Percentiles rank a stretch among this genome's conserved stretches.
phyloP scores from a whole-genome alignment of 2,113 vertebrate genomes.

The Tonatia bakeri region DNA sequence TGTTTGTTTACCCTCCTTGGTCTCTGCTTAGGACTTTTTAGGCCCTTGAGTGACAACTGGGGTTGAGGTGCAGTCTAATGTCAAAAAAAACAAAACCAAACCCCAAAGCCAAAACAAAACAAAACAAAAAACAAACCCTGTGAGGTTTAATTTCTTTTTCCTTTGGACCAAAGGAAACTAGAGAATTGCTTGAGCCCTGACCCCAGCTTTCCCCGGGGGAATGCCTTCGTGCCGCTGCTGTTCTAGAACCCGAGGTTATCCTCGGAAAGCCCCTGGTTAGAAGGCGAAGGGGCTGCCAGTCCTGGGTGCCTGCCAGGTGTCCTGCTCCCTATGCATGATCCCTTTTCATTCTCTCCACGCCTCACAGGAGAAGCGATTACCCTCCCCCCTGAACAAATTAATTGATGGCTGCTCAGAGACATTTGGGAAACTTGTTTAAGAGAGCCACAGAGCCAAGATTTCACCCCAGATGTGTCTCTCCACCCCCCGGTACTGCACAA shows the following conservation, averaged over 20 bases:
- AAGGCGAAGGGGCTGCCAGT: not conserved
- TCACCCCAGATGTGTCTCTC: not conserved
- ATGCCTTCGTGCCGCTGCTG: not conserved
- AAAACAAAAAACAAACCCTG: not conserved
- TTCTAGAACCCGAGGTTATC: not conserved
- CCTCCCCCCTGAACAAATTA: not conserved
- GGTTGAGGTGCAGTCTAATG: not conserved
- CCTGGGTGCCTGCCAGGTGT: fast-evolving
- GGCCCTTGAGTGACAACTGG: not conserved
- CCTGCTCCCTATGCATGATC: not conserved
- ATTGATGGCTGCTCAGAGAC: not conserved
- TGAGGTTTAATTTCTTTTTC: not conserved
- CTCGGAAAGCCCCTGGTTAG: not conserved
- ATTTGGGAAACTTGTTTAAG: no score
- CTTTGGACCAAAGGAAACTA: not conserved
- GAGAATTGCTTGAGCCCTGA: not conserved
- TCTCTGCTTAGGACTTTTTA: not conserved
- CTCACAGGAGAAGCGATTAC: not conserved
- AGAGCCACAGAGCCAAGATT: not conserved
- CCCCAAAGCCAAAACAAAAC: no score
- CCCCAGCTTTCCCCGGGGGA: fast-evolving
- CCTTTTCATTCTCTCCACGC: not conserved
- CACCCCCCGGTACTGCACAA: fast-evolving
- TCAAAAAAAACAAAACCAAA: not conserved
- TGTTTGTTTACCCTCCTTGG: not conserved